Evolutionary conservation across 2,888 invertebrate genomes (phyloP), one percentile per base, ranked within the genome.

Genomic region (Napeogenes sylphis): DNA sequence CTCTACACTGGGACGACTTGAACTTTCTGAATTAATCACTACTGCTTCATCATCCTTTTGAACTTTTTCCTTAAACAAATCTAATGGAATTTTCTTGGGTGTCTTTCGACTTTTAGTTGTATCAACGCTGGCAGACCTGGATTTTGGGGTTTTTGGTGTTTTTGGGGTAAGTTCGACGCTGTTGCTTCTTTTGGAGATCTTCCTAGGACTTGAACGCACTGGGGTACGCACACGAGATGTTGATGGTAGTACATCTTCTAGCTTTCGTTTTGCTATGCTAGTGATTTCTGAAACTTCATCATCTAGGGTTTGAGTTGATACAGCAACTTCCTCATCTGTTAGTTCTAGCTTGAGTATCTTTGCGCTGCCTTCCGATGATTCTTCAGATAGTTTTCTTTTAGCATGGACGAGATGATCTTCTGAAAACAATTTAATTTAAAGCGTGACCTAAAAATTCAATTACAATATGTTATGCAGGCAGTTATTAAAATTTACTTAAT

Each of bases 241-340:
- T n/a, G 83, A 81, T 60, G 85, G 85, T 55, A 79, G 46, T 62
- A 74, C 78, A 8, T 81, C 77, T 59, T 78, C 77, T 8, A 79
- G 30, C 67, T 80, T 82, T 46, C 71, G 74, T 73, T 82, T 84
- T 3, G 77, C 71, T 45, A 77, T 70, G 58, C 71, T 74, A 0
- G 75, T 89, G 59, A 88, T 85, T 64, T 81, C 78, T 0, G 84
- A 84, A 2, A 88, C 87, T 72, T 90, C 88, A 30, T 86, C 80
- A 54, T 90, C 90, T 58, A 90, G 75, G 8, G 74, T 73, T 70
- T 89, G 85, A 2, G 82, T 76, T 30, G 79, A 80, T 0, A 81
- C 75, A 2, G 75, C 68, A 30, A 76, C 73, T 56, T 82, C 80
- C 45, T 78, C 74, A 47, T 79, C 79, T 2, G 73, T 67, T 6